Conservation (phyloP, 2,888 invertebrate genomes). For the Portevinia maculata region DNA sequence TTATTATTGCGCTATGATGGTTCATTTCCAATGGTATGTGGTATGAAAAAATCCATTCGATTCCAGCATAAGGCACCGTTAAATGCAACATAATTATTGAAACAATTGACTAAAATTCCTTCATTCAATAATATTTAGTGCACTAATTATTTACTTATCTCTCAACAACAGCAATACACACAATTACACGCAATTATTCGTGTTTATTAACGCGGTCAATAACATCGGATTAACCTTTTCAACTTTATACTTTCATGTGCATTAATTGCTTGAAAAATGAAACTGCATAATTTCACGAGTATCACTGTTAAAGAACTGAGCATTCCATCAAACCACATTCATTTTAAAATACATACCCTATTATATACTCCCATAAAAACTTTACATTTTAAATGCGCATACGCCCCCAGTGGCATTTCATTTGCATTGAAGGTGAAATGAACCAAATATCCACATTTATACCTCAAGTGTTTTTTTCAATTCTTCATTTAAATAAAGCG, state of each 20-base stretch:
- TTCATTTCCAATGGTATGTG: no score
- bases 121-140: slow-evolving; percentile 6
- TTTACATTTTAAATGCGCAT: slow-evolving; percentile 60
- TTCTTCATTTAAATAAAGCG: slow-evolving; percentile 17
- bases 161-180: slow-evolving; percentile 27
- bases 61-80: no score
- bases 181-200: slow-evolving; percentile 46
- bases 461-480: slow-evolving; percentile 45
- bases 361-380: slow-evolving; percentile 38
- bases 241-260: slow-evolving; percentile 48
- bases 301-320: slow-evolving; percentile 32
- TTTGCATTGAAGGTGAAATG: slow-evolving; percentile 32
- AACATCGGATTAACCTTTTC: slow-evolving; percentile 60
- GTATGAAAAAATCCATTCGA: no score
- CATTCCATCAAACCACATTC: slow-evolving; percentile 35
- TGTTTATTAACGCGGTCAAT: slow-evolving; percentile 47
- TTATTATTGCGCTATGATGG: no score
- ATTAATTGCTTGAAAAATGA: slow-evolving; percentile 52
- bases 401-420: slow-evolving; percentile 48
- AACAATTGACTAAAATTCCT: no score
- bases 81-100: no score
- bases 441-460: slow-evolving; percentile 20
- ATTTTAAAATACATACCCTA: slow-evolving; percentile 19
- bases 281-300: slow-evolving; percentile 9
- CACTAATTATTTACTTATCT: slow-evolving; percentile 14